Base-by-base conservation (phyloP, 2,797 vertebrate genomes). In the Liasis olivaceus region DNA sequence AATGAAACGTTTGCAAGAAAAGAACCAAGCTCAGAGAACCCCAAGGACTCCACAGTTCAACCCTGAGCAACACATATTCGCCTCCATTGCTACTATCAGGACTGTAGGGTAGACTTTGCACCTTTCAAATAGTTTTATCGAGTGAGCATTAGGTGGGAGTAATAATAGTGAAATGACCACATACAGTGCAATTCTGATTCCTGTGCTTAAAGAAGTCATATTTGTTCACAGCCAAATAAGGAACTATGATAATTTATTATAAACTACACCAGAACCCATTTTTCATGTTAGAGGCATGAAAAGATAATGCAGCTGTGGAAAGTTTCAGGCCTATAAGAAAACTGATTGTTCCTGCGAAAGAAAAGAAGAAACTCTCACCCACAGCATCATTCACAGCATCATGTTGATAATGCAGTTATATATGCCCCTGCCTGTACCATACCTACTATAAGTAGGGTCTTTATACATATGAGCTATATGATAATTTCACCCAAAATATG, bases 191-290 rank as follows among this genome's bases (percentile, higher is more conserved):
- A 92, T 12, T 60, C 93, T 87, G 94, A 81, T 58, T 47, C 47
- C 89, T 63, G 60, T n/a, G 5, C 58, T 77, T n/a, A 24, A 91
- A 93, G 92, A 62, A 94, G 93, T 93, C 59, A 85, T 90, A 93
- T 94, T 95, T 94, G 5, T 91, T 96, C 31, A 28, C 88, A 3
- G 56, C 88, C 94, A 95, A 89, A 59, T 96, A 54, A 77, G 90
- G 91, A 96, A 89, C 17, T 0, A 3, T 72, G 90, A 97, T 97
- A 97, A 98, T 98, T 98, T 97, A 98, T 98, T 97, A 95, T 92
- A 93, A 96, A 90, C 96, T 94, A 94, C 91, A 91, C 93, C 96
- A 94, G 96, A 96, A 96, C 97, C 94, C 96, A 98, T 98, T 98
- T 97, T 96, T 97, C 96, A 93, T 92, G 95, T 93, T 95, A 93